Conservation (phyloP, 1,140 invertebrate species). For the Diuraphis noxia region DNA sequence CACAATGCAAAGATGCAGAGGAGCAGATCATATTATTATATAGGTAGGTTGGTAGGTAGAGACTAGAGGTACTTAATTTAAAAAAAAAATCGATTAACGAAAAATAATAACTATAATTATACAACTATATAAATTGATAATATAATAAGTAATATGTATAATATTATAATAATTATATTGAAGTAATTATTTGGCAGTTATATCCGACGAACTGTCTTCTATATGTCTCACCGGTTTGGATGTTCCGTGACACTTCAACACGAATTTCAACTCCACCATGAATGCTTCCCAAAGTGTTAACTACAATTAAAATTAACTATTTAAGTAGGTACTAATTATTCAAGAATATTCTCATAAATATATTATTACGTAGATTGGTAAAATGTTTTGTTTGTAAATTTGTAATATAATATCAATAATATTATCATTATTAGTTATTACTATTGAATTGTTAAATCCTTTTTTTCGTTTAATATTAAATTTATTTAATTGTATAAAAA, state of each 20-base stretch:
- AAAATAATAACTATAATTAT: background rate
- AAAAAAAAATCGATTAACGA: background rate
- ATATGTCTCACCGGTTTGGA: slow-evolving; percentile 65
- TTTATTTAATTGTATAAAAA: background rate
- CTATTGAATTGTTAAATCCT: background rate
- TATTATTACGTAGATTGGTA: background rate
- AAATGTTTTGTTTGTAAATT: background rate
- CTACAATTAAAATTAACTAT: slow-evolving; percentile 60
- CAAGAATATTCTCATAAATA: background rate
- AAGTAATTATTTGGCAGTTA: background rate
- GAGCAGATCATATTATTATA: background rate
- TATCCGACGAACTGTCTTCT: slow-evolving; percentile 32
- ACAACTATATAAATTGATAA: background rate
- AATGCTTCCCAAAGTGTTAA: slow-evolving; percentile 71
- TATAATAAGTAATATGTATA: background rate
- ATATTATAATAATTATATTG: background rate
- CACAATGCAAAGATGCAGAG: background rate
- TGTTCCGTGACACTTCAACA: slow-evolving; percentile 73
- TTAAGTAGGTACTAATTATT: background rate
- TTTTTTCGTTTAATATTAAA: background rate
- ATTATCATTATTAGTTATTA: background rate
- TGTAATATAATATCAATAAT: background rate
- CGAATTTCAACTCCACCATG: slow-evolving; percentile 74
- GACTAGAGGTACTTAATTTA: background rate
- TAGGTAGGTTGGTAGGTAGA: background rate